These are phyloP conservation scores for Gymnocephalus cernua DNA, from an alignment of 2,113 vertebrate species.

Conservation along the genomic window DNA sequence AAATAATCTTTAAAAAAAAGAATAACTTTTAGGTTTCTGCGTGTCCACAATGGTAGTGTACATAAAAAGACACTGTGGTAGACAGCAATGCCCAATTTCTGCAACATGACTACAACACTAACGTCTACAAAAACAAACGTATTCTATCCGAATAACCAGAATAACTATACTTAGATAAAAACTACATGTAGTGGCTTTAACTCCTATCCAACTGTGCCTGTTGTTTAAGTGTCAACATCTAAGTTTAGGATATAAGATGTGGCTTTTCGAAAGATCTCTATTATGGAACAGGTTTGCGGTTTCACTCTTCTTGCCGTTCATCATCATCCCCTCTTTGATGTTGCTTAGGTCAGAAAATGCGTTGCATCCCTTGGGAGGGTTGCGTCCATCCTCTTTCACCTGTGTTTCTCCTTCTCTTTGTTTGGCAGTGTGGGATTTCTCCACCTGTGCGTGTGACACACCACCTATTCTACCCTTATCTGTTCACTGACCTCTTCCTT, in stretches of 20 bases:
- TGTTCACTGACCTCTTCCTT: slow-evolving; percentile 45
- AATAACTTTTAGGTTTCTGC: too few relatives aligned
- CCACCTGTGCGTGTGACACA: slow-evolving; percentile 25
- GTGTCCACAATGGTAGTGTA: neutral
- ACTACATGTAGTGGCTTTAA: too few relatives aligned
- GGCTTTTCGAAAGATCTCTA: neutral
- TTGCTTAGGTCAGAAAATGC: slow-evolving; percentile 6
- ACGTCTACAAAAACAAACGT: neutral
- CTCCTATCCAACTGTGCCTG: too few relatives aligned
- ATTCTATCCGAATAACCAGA: neutral
- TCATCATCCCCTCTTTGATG: slow-evolving; percentile 25
- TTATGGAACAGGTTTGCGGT: neutral
- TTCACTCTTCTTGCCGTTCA: neutral
- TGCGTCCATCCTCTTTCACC: slow-evolving; percentile 13
- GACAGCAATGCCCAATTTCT: neutral
- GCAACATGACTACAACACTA: neutral
- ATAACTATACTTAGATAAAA: neutral
- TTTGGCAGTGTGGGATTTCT: slow-evolving; percentile 29
- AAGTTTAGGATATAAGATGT: neutral
- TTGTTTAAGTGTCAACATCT: neutral
- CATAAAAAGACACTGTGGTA: neutral
- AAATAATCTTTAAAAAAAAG: too few relatives aligned
- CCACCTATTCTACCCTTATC: slow-evolving; percentile 38
- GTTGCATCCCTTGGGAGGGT: slow-evolving; percentile 4
- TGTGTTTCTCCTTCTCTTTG: slow-evolving; percentile 44